Evolutionary conservation across 64 coral and sea anemone species (phyloP).

Genomic region (Montipora foliosa): DNA sequence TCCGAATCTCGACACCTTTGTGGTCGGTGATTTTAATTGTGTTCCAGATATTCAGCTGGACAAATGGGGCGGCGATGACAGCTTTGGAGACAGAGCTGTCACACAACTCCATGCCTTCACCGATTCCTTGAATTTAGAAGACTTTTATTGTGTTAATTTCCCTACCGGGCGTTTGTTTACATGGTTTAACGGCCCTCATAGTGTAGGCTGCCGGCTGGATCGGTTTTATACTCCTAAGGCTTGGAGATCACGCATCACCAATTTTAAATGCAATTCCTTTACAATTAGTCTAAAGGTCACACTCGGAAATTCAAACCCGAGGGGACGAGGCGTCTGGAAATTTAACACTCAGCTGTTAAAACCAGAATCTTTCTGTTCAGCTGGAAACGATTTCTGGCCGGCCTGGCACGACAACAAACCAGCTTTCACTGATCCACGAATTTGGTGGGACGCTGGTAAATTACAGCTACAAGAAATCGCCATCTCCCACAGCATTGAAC

Average conservation of each 20-base stretch:
- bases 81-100: neutral
- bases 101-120: neutral
- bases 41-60: neutral
- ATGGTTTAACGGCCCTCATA: neutral
- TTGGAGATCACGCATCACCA: neutral
- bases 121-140: neutral
- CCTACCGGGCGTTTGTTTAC: neutral
- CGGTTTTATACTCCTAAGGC: neutral
- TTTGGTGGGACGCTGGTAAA: slow-evolving; percentile 33
- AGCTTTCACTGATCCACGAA: neutral
- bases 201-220: neutral
- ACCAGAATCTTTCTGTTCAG: neutral
- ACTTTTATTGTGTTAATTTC: neutral
- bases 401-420: neutral
- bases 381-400: neutral
- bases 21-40: slow-evolving; percentile 4
- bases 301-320: neutral
- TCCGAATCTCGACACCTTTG: neutral
- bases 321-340: neutral
- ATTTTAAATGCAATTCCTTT: neutral
- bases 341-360: neutral
- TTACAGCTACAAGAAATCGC: slow-evolving; percentile 8
- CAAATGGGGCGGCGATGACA: slow-evolving; percentile 1
- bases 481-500: slow-evolving; percentile 12
- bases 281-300: neutral